Base-by-base conservation (phyloP, 2,113 vertebrate genomes). In the Trogon surrucura region DNA sequence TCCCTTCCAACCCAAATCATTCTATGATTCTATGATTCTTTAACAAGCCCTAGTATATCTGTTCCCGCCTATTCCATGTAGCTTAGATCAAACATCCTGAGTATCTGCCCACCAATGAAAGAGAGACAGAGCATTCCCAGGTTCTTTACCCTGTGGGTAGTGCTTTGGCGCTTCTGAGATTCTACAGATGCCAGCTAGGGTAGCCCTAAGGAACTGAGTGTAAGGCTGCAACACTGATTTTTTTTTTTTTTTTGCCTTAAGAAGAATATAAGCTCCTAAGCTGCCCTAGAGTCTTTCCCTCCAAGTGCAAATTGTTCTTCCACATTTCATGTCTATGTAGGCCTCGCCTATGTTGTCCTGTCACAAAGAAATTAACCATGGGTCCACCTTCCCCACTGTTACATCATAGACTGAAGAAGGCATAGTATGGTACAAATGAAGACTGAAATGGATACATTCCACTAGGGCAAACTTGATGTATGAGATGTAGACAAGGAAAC, bases 341-440 rank as follows among this genome's bases (percentile, higher is more conserved):
- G 29, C 34, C 26, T 77, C 1, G 2, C 13, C 22, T 77, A 3
- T 13, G 11, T 32, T 3, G 1, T 26, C 17, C 26, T 1, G 5
- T 32, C 25, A 56, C 25, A 91, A 75, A 70, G 16, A 86, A 78
- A 44, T 29, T 47, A 47, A 14, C 22, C 1, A 1, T 74, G 45
- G 26, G 30, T 66, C 22, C 16, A 16, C 38, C 47, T 56, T 38
- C 15, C 56, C 44, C 27, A 47, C 23, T 74, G 80, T 48, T 56
- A 56, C 21, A 17, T 32, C 51, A 45, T 1, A 71, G 80, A 32
- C 38, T 64, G 51, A 85, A 65, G 50, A 86, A 71, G 13, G 25
- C 44, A 80, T 13, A 66, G 13, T 34, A 45, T 0, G 32, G 48
- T 50, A 50, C 17, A 81, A 30, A 30, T 9, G 8, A 77, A 50